Conservation (phyloP, 1,140 invertebrate genomes). For the Carposina sasakii region DNA sequence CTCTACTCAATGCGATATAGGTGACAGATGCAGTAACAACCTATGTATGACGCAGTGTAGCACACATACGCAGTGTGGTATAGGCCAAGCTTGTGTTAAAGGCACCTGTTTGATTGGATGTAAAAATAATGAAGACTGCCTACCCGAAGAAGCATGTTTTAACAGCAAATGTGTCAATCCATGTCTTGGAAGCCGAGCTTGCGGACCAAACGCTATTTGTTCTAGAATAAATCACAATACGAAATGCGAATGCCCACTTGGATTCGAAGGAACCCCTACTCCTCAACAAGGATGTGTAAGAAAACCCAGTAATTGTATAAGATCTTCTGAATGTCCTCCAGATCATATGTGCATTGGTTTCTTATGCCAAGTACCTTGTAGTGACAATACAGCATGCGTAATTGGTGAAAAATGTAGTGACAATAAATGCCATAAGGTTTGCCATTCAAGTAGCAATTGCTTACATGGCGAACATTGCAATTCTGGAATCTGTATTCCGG, state of each 20-base stretch:
- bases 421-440: constrained; percentile 87
- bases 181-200: constrained; percentile 82
- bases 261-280: constrained; percentile 91
- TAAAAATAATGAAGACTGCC: constrained; percentile 86
- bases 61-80: constrained; percentile 85
- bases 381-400: constrained; percentile 80
- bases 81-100: constrained; percentile 84
- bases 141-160: constrained; percentile 82
- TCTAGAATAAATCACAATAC: constrained; percentile 80
- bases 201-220: constrained; percentile 89
- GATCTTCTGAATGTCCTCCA: constrained; percentile 78
- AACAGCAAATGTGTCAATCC: constrained; percentile 89
- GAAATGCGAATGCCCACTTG: constrained; percentile 84
- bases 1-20: constrained; percentile 83
- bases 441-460: constrained; percentile 91
- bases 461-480: constrained; percentile 89
- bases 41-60: constrained; percentile 85
- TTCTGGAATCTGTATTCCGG: constrained; percentile 85
- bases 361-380: constrained; percentile 84
- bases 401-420: constrained; percentile 87
- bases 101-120: constrained; percentile 88
- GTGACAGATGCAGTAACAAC: constrained; percentile 85
- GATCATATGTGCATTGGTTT: constrained; percentile 83
- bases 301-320: constrained; percentile 78
- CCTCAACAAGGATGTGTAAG: constrained; percentile 90